Base-by-base conservation (phyloP, 2,113 vertebrate genomes). In the Oreochromis spilurus region DNA sequence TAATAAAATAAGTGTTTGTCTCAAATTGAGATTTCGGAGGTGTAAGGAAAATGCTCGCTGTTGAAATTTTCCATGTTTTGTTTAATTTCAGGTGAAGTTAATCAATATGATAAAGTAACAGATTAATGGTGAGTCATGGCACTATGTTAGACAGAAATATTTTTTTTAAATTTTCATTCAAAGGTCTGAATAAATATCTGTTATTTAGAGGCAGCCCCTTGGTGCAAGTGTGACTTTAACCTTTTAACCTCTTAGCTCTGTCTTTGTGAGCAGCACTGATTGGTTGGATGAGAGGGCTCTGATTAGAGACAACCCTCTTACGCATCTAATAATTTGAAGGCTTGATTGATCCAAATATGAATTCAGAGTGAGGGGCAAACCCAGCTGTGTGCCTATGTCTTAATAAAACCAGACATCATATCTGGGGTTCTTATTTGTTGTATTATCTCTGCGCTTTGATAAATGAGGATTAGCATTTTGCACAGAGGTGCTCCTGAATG, bases 401-500 rank as follows among this genome's bases (percentile, higher is more conserved):
- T 84, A 84, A 17, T 38, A 24, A 79, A 57, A 60, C 9, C 38
- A 50, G 84, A 70, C 83, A 79, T 57, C 45, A 36, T 70, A 34
- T 77, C 45, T 50, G 43, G 45, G 72, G 45, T 12, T 82, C 38
- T 29, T 4, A 81, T 62, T 79, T 38, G 43, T 78, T 65, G 55
- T 24, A 80, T 91, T 88, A 91, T 83, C 75, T 54, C 72, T 82
- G 52, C 34, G 86, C 79, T 85, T 60, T 90, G 80, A 92, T 89
- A 88, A 90, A 94, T 34, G 88, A 84, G 93, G 92, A 93, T 93
- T 94, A 95, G 91, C 94, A 94, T 89, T 90, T 90, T 80, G 84
- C 93, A 87, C 52, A 43, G 77, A 82, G 87, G 88, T 84, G 84
- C 36, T 24, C 86, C 31, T 91, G 83, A 90, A 90, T 82, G 85